phyloP scores from a whole-genome alignment of 2,797 vertebrate species.

The Gila robusta region DNA sequence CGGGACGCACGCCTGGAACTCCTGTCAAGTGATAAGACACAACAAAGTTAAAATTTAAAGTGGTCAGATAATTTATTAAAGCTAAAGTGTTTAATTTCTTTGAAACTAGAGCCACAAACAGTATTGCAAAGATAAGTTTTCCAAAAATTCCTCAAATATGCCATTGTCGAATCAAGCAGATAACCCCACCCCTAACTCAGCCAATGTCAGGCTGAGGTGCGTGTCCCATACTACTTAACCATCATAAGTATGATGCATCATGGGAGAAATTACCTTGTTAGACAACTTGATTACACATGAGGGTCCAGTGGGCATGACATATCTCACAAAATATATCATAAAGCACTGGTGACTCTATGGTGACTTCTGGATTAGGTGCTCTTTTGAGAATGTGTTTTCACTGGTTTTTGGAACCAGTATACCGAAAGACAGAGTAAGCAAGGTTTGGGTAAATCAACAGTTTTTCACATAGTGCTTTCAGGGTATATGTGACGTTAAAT shows the following conservation, averaged over 20 bases:
- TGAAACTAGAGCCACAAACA: background rate
- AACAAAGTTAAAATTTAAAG: background rate
- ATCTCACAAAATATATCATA: background rate
- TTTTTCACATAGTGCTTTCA: background rate
- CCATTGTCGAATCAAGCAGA: background rate
- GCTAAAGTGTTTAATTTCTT: background rate
- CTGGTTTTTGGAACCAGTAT: background rate
- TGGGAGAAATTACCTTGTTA: background rate
- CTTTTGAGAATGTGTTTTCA: background rate
- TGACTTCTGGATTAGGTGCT: background rate
- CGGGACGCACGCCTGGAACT: constrained; percentile 86
- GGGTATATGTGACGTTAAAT: background rate
- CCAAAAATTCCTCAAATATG: background rate
- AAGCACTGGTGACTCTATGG: background rate
- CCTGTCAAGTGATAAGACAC: constrained; percentile 73
- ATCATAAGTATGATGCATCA: background rate
- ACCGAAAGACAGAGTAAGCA: background rate
- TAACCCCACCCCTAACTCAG: background rate
- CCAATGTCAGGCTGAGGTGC: background rate
- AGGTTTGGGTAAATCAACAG: background rate
- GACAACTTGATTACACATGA: too few species aligned
- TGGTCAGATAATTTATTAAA: background rate
- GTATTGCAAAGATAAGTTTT: background rate
- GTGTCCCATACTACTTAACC: background rate
- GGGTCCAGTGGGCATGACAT: too few species aligned